Conservation (phyloP, 2,797 vertebrate species). For the Thaleichthys pacificus region DNA sequence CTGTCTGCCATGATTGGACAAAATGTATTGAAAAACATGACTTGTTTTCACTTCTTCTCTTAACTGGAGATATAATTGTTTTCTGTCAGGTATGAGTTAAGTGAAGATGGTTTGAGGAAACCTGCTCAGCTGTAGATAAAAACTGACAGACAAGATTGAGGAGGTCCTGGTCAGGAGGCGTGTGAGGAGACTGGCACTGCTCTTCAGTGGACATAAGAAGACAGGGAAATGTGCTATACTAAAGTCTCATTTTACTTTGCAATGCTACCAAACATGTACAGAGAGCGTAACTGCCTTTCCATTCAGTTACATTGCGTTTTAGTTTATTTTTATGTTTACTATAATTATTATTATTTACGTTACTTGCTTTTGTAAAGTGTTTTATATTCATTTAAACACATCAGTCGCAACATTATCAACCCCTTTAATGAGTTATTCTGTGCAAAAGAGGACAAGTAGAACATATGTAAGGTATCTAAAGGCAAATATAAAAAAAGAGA, state of each 20-base stretch:
- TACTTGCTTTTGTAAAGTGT: conserved; percentile 58
- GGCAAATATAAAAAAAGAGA: conserved; percentile 1
- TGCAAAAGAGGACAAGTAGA: conserved; percentile 59
- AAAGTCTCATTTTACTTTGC: too few relatives aligned
- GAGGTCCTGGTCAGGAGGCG: too few relatives aligned
- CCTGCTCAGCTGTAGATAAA: conserved; percentile 67
- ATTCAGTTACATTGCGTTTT: conserved; percentile 60
- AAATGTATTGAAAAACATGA: too few relatives aligned
- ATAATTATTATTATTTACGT: conserved; percentile 56
- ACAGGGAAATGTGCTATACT: too few relatives aligned
- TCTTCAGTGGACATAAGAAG: too few relatives aligned
- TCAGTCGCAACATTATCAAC: conserved; percentile 59
- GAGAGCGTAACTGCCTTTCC: conserved; percentile 2
- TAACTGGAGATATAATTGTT: conserved; percentile 13
- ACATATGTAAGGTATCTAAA: conserved; percentile 3
- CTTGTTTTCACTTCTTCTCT: not conserved
- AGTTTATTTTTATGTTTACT: conserved; percentile 31
- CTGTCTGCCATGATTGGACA: not conserved
- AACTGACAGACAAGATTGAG: not conserved
- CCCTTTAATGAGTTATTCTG: conserved; percentile 59
- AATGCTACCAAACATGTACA: too few relatives aligned
- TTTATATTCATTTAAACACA: conserved; percentile 55
- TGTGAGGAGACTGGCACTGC: too few relatives aligned
- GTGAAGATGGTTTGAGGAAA: conserved; percentile 81
- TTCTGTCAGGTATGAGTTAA: conserved; percentile 88